These are phyloP conservation scores for Phyllotreta cruciferae DNA, from an alignment of 2,888 invertebrate species.

Conservation along the genomic window DNA sequence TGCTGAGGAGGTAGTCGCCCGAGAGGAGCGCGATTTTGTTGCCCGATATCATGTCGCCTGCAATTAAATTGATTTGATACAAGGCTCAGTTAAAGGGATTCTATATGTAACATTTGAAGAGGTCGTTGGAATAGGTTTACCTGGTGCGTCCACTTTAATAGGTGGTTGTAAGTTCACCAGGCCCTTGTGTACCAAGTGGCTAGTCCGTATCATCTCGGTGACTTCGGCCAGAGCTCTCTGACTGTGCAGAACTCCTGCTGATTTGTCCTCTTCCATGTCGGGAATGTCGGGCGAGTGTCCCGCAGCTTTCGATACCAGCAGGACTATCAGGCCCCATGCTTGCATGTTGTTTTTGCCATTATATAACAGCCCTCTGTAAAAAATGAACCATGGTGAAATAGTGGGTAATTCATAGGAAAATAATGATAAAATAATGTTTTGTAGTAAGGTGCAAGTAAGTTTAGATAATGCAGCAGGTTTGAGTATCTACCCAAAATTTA, in stretches of 20 bases:
- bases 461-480: neutral
- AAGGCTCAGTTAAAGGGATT: neutral
- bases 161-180: conserved; percentile 79
- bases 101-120: too few relatives aligned
- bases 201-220: conserved; percentile 95
- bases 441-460: neutral
- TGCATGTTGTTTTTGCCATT: conserved; percentile 94
- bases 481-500: too few relatives aligned
- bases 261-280: conserved; percentile 85
- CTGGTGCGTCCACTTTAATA: conserved; percentile 37
- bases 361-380: conserved; percentile 79
- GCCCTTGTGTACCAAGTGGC: conserved; percentile 83
- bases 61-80: neutral
- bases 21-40: conserved; percentile 94
- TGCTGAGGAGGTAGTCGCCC: conserved; percentile 88
- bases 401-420: too few relatives aligned
- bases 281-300: conserved; percentile 82
- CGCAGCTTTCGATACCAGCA: conserved; percentile 91
- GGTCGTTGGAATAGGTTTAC: conserved; percentile 17
- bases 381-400: neutral
- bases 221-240: conserved; percentile 91
- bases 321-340: conserved; percentile 90
- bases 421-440: neutral
- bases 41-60: conserved; percentile 88
- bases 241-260: conserved; percentile 83